Base-by-base conservation (phyloP, 2,888 invertebrate species). In the Anthophora plumipes region DNA sequence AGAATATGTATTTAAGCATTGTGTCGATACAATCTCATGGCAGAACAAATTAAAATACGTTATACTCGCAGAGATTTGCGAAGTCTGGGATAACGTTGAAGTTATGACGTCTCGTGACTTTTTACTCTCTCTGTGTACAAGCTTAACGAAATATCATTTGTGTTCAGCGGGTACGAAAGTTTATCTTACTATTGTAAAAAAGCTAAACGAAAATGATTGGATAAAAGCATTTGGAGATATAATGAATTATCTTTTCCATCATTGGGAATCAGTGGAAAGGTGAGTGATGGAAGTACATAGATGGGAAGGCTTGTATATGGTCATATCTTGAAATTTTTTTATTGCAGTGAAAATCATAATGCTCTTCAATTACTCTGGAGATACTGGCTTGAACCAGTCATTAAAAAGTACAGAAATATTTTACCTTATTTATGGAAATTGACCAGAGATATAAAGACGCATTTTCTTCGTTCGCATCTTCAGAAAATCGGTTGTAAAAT, bases 111-210 rank as follows among this genome's bases (percentile, higher is more conserved):
- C 82, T n/a, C 43, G 14, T 17, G 67, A 88, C 17, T 87, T 93
- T 17, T 80, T 90, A 57, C 71, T 85, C 14, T 81, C 83, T 25
- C 71, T 92, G n/a, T 88, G 89, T 41, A 89, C 83, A 46, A 95
- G 94, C 82, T 91, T 95, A 79, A 90, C 94, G 67, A 94, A 94
- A 91, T 93, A 94, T 80, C 94, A 95, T 77, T 91, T 96, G 46
- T 95, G 95, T 6, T 95, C 95, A 25, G 94, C 95, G 46, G 95
- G 95, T 31, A 94, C 95, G 61, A 95, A 95, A 87, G 94, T 96
- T 91, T 96, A 96, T 86, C 94, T 92, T 89, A 92, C 93, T 31
- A 90, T 95, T 77, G 86, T 94, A 31, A 94, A 94, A 37, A 94
- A 94, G 84, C 81, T 94, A 11, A 88, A 90, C 64, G 92, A 93